Evolutionary conservation across 1,140 invertebrate species (phyloP).

Genomic region (Orchestia grillus): DNA sequence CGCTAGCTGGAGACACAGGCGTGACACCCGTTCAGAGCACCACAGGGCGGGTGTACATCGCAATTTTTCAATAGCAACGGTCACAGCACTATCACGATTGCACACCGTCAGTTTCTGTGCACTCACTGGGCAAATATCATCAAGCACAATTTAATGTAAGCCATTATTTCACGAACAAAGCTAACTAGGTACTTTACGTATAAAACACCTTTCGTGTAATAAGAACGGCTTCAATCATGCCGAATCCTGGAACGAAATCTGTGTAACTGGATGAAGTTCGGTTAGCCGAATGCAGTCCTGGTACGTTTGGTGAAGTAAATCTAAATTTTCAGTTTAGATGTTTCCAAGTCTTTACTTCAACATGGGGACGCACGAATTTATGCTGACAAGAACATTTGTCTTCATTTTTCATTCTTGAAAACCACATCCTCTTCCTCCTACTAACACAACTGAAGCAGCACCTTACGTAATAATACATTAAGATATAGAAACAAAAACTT

Average conservation of each 20-base stretch:
- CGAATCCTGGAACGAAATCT: neutral
- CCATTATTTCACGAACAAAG: neutral
- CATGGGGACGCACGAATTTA: neutral
- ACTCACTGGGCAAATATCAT: constrained; percentile 8
- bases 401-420: neutral
- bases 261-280: neutral
- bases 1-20: neutral
- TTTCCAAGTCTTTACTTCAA: neutral
- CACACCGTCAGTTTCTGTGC: constrained; percentile 22
- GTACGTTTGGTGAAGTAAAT: neutral
- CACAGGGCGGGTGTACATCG: constrained; percentile 31
- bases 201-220: neutral
- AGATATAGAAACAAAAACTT: constrained; percentile 50
- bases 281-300: neutral
- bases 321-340: neutral
- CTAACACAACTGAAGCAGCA: neutral
- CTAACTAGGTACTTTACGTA: neutral
- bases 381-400: neutral
- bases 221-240: neutral
- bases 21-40: neutral
- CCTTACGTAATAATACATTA: constrained; percentile 42
- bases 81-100: constrained; percentile 39
- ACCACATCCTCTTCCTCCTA: neutral
- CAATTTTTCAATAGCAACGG: neutral
- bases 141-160: neutral